Evolutionary conservation across 2,888 invertebrate genomes (phyloP).

Genomic region (Linyphia triangularis): DNA sequence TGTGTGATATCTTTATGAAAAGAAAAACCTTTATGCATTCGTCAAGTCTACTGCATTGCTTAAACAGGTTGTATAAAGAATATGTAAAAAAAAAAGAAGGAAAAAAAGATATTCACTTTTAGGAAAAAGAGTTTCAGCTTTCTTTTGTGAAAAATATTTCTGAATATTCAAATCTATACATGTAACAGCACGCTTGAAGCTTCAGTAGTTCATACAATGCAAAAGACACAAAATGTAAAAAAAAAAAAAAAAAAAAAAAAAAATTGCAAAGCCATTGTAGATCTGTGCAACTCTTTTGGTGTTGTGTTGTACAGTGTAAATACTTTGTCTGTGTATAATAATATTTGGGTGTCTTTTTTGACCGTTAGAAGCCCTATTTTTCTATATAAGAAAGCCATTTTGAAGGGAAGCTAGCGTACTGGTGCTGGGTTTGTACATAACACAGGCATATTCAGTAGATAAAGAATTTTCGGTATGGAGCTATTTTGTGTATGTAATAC

Average conservation of each 20-base stretch:
- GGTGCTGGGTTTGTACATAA: constrained; percentile 75
- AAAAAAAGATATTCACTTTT: neutral
- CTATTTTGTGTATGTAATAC: constrained; percentile 68
- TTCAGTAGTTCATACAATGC: constrained; percentile 41
- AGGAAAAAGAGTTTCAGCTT: neutral
- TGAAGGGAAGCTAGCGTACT: constrained; percentile 58
- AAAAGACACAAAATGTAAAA: neutral
- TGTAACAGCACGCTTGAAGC: constrained; percentile 58
- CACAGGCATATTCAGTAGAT: constrained; percentile 55
- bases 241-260: constrained; percentile 21
- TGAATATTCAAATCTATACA: constrained; percentile 24
- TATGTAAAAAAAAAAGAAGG: neutral
- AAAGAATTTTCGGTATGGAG: constrained; percentile 58
- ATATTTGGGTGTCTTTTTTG: constrained; percentile 51
- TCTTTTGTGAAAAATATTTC: constrained; percentile 11
- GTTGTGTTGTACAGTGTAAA: constrained; percentile 72
- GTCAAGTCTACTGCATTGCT: neutral
- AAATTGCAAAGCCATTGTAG: constrained; percentile 37
- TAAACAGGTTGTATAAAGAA: neutral
- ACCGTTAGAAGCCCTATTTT: constrained; percentile 72
- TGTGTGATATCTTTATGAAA: too few species aligned
- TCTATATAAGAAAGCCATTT: constrained; percentile 73
- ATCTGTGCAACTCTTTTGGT: constrained; percentile 58
- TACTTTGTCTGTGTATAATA: constrained; percentile 56
- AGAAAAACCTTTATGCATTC: neutral